Evolutionary conservation across 2,113 vertebrate genomes (phyloP).

Genomic region (Phodopus roborovskii): DNA sequence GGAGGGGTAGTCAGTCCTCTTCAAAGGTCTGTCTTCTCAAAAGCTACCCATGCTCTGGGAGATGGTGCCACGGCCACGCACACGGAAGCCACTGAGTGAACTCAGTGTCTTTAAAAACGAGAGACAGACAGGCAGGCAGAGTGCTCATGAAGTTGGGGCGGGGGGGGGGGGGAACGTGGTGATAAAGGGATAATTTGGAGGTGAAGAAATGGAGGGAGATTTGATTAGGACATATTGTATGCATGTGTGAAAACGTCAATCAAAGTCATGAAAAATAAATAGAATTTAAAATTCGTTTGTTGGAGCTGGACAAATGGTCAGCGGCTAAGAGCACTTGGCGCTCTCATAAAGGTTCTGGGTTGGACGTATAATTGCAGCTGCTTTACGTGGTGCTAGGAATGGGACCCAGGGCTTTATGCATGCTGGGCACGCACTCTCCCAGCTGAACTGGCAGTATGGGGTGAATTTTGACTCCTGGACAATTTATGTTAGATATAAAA

Average conservation of each 20-base stretch:
- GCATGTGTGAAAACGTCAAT: background rate
- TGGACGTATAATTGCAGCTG: background rate
- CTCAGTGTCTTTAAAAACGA: background rate
- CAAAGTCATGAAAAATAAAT: background rate
- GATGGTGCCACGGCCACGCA: background rate
- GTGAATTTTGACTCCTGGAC: background rate
- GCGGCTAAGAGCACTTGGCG: background rate
- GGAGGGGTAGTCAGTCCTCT: background rate
- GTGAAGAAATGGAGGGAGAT: background rate
- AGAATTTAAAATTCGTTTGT: background rate
- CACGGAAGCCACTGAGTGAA: background rate
- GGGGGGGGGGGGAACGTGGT: too few species aligned
- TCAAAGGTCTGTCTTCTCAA: background rate
- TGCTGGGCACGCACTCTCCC: background rate
- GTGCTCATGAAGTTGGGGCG: background rate
- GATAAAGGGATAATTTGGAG: background rate
- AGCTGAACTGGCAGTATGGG: background rate
- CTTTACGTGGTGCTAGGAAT: background rate
- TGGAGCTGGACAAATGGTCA: background rate
- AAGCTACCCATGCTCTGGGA: background rate
- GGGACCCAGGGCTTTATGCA: background rate
- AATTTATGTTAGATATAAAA: slow-evolving; percentile 15
- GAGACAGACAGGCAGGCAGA: background rate
- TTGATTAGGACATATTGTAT: background rate
- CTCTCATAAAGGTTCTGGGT: background rate